Evolutionary conservation across 1,140 invertebrate species (phyloP).

Genomic region (Scaptomyza graminum): DNA sequence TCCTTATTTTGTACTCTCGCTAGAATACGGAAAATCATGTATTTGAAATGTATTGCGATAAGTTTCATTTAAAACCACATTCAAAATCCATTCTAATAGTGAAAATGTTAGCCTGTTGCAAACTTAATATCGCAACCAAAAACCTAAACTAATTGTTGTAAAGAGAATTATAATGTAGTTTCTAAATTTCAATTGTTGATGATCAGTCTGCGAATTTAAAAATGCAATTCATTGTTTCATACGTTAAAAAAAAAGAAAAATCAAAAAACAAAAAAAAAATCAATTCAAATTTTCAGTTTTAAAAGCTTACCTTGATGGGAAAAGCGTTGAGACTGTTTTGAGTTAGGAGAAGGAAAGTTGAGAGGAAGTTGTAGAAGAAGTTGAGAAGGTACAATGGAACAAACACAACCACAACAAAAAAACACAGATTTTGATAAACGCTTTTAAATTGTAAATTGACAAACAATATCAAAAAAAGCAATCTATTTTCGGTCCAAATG

Average conservation of each 20-base stretch:
- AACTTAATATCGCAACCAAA: constrained; percentile 65
- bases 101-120: constrained; percentile 69
- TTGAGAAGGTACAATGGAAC: constrained; percentile 67
- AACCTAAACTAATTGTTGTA: constrained; percentile 73
- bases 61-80: constrained; percentile 60
- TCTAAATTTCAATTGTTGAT: constrained; percentile 79
- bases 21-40: constrained; percentile 60
- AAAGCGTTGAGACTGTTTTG: constrained; percentile 64
- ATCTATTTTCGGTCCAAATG: constrained; percentile 76
- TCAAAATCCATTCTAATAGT: constrained; percentile 70
- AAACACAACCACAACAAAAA: constrained; percentile 26
- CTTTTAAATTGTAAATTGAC: constrained; percentile 66
- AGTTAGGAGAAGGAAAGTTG: constrained; percentile 55
- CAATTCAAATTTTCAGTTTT: constrained; percentile 54
- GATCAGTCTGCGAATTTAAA: constrained; percentile 70
- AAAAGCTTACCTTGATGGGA: constrained; percentile 23
- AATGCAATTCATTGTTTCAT: constrained; percentile 45
- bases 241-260: constrained; percentile 40
- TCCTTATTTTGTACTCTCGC: constrained; percentile 71
- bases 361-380: constrained; percentile 46
- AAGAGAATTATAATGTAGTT: constrained; percentile 64
- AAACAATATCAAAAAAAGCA: constrained; percentile 40
- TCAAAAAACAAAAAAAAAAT: constrained; percentile 27
- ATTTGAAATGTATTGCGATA: constrained; percentile 60
- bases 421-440: constrained; percentile 65